These are phyloP conservation scores for Diloba caeruleocephala DNA, from an alignment of 2,888 invertebrate species.

Conservation along the genomic window DNA sequence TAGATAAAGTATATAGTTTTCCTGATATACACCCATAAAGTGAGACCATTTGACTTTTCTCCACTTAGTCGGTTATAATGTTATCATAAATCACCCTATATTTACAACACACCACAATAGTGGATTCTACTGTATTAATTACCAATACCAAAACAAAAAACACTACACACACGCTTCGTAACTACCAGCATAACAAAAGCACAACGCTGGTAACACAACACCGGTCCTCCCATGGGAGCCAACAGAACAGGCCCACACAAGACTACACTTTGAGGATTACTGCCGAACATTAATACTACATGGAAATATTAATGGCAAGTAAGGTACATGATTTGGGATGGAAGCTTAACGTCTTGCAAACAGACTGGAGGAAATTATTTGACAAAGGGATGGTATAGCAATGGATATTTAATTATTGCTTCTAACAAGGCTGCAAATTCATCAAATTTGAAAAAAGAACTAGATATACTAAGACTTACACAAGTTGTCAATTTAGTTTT, in stretches of 20 bases:
- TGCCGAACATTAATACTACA: conserved; percentile 39
- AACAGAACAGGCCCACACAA: conserved; percentile 48
- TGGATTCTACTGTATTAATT: not conserved
- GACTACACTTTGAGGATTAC: conserved; percentile 49
- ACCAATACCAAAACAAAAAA: not conserved
- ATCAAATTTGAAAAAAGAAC: too few species aligned
- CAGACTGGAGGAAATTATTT: conserved; percentile 35
- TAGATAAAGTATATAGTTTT: too few species aligned
- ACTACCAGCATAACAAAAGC: conserved; percentile 53
- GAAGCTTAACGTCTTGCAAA: conserved; percentile 30
- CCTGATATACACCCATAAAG: too few species aligned
- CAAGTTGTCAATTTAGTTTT: too few species aligned
- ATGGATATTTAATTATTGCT: not conserved
- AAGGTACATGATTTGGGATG: conserved; percentile 10
- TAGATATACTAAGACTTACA: too few species aligned
- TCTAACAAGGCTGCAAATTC: too few species aligned
- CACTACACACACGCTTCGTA: conserved; percentile 9
- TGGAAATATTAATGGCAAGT: conserved; percentile 51
- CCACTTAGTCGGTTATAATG: too few species aligned
- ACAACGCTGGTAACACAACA: conserved; percentile 57
- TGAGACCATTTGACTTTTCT: too few species aligned
- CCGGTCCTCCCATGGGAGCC: conserved; percentile 40
- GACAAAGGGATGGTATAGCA: not conserved
- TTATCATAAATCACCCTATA: too few species aligned
- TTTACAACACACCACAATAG: too few species aligned